A percentile compares a stretch with the other conserved stretches of the same genome.
Evolutionary conservation across 2,797 vertebrate genomes (phyloP).

Genomic region (Danio jaintianensis): DNA sequence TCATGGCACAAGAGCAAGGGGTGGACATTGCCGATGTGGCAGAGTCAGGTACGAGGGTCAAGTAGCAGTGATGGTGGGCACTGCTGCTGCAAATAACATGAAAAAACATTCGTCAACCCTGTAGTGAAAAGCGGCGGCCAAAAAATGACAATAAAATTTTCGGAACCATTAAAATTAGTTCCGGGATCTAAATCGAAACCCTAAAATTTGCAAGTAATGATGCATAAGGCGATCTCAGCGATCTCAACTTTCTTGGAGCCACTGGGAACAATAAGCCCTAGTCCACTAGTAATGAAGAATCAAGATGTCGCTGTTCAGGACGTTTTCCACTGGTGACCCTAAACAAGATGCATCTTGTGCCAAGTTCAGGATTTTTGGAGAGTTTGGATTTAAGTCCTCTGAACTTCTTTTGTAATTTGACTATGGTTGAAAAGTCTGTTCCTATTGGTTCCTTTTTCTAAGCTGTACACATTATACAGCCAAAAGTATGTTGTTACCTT

Average conservation of each 20-base stretch:
- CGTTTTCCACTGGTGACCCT: conserved; percentile 53
- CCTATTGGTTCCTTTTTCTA: conserved; percentile 51
- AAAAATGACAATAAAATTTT: conserved; percentile 48
- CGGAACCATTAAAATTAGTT: conserved; percentile 56
- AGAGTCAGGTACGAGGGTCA: conserved; percentile 99
- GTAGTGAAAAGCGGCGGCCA: conserved; percentile 63
- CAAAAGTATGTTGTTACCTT: conserved; percentile 3
- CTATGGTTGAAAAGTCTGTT: conserved; percentile 46
- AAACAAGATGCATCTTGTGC: conserved; percentile 64
- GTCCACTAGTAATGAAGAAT: conserved; percentile 55
- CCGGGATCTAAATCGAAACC: conserved; percentile 65
- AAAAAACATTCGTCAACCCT: conserved; percentile 54
- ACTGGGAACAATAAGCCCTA: conserved; percentile 54
- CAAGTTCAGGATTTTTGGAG: conserved; percentile 54
- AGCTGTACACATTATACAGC: conserved; percentile 44
- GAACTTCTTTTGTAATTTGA: conserved; percentile 54
- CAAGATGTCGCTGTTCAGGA: conserved; percentile 54
- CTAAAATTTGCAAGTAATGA: conserved; percentile 63
- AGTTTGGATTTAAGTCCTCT: conserved; percentile 48
- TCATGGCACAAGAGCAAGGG: conserved; percentile 99
- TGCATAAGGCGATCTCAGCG: neutral
- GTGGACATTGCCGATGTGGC: conserved; percentile 99
- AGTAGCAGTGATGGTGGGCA: conserved; percentile 95
- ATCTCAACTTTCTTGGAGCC: conserved; percentile 57
- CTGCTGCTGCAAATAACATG: conserved; percentile 86